A percentile compares a stretch with the other conserved stretches of the same genome.
Evolutionary conservation across 2,888 invertebrate genomes (phyloP).

Genomic region (Oxycera nigricornis): DNA sequence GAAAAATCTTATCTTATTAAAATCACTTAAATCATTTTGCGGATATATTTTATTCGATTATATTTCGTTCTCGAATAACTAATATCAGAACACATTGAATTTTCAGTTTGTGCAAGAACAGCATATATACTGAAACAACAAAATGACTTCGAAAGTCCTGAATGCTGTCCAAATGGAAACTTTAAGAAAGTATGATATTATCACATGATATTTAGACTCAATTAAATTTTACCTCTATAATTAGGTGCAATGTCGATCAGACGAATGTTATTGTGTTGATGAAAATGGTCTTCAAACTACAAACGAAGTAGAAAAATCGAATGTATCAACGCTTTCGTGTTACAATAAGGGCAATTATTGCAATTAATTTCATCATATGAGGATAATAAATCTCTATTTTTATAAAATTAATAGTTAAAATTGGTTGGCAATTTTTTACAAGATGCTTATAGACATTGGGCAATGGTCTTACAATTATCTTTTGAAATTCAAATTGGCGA

Average conservation of each 20-base stretch:
- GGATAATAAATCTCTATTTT: too few species aligned
- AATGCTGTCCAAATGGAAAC: constrained; percentile 71
- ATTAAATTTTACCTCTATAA: too few species aligned
- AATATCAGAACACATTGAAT: not conserved
- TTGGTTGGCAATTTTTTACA: too few species aligned
- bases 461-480: too few species aligned
- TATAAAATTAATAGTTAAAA: too few species aligned
- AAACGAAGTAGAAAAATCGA: constrained; percentile 48
- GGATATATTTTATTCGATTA: not conserved
- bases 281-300: constrained; percentile 65
- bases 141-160: constrained; percentile 63
- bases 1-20: too few species aligned
- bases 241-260: constrained; percentile 69
- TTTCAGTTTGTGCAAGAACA: constrained; percentile 73
- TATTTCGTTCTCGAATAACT: not conserved
- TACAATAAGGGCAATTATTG: constrained; percentile 29
- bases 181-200: constrained; percentile 60
- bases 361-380: too few species aligned
- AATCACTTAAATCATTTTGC: too few species aligned
- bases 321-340: not conserved
- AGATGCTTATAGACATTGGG: too few species aligned
- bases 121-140: constrained; percentile 60
- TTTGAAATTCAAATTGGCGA: too few species aligned
- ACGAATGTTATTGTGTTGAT: constrained; percentile 71
- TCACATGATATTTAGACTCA: not conserved